Evolutionary conservation across 2,797 vertebrate species (phyloP), one percentile per base, ranked within the genome.

Genomic region (Catamblyrhynchus diadema): DNA sequence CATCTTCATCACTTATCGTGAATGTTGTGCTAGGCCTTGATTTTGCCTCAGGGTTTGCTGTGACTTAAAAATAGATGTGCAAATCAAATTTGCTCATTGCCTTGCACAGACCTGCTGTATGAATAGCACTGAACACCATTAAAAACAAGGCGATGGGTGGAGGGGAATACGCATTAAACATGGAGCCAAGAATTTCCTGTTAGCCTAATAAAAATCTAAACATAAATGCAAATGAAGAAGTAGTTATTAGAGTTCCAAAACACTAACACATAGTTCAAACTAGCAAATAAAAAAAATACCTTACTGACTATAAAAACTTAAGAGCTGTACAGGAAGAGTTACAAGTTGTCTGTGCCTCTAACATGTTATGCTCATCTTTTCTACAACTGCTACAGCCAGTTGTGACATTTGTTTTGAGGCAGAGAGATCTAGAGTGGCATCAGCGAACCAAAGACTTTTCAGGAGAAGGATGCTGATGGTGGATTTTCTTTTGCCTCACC

Each of bases 361-460:
- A 45, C 0, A 0, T 18, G 6, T 42, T 50, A 41, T 3, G 6
- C 3, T 73, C 12, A 32, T 23, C 14, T 44, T 66, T 80, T 20
- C 14, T 64, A 18, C 1, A 8, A 6, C 11, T 82, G 30, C 21
- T 27, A 10, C 12, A 6, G 9, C 7, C 32, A 37, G 7, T 7
- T 9, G 8, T 45, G 47, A 33, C 9, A 42, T 48, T 41, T 94
- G 57, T 69, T 19, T 69, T 61, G 48, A 44, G 51, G 13, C 32
- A 72, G 21, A 44, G 53, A 51, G 5, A 32, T 18, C 9, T 14
- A 10, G 25, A n/a, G 23, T 19, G 16, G 33, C 21, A 53, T 27
- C 25, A 56, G 25, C 11, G 75, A 25, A 5, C 9, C 21, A 41
- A 51, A 88, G 12, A 33, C 41, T 79, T 82, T 61, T 67, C 53